Conservation (phyloP, 2,113 vertebrate genomes). For the Notiomystis cincta region DNA sequence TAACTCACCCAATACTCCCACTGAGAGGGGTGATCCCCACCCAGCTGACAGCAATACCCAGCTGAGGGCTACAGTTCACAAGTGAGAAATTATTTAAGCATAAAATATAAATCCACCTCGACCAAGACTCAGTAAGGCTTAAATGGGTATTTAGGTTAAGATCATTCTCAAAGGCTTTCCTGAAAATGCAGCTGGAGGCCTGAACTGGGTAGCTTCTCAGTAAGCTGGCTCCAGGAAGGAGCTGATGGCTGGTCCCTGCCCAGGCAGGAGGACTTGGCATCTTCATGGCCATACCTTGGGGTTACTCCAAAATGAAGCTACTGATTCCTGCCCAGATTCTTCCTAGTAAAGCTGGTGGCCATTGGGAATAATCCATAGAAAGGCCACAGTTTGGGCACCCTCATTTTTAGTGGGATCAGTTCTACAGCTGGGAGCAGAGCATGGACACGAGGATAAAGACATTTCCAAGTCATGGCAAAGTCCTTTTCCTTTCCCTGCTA, state of each 20-base stretch:
- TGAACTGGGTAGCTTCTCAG: not conserved
- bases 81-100: not conserved
- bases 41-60: not conserved
- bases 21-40: not conserved
- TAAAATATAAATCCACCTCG: not conserved
- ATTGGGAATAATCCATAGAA: not conserved
- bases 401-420: not conserved
- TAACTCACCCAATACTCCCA: accelerated
- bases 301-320: not conserved
- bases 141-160: not conserved
- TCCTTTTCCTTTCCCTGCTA: not conserved
- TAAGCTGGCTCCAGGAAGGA: not conserved
- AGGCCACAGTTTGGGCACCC: not conserved
- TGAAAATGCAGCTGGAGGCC: not conserved
- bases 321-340: not conserved
- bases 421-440: not conserved
- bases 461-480: not conserved
- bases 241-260: accelerated
- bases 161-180: not conserved
- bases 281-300: not conserved
- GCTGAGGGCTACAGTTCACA: not conserved
- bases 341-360: not conserved
- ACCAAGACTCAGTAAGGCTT: not conserved
- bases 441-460: not conserved
- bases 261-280: not conserved